Percentiles rank a stretch among this genome's conserved stretches.
Conservation (phyloP, 2,888 invertebrate species). For the Seira ritae region DNA sequence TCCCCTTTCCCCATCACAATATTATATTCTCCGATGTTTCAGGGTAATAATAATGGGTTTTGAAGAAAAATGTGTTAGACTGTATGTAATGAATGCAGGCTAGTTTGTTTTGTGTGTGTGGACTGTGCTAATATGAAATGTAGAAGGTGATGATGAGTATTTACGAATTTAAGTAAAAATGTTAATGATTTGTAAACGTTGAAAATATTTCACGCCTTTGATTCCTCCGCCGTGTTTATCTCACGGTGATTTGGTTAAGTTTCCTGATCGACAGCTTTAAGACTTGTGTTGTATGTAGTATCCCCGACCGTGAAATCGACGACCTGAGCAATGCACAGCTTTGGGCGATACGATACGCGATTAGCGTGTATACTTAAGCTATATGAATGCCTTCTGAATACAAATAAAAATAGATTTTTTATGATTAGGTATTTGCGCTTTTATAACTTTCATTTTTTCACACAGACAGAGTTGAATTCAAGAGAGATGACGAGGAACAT, state of each 20-base stretch:
- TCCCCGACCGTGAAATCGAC: not conserved
- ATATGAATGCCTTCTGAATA: no score
- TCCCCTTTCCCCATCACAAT: no score
- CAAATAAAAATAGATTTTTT: not conserved
- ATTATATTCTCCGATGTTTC: not conserved
- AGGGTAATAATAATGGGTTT: not conserved
- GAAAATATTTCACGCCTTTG: constrained; percentile 44
- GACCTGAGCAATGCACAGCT: not conserved
- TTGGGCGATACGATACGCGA: not conserved
- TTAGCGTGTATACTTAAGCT: no score
- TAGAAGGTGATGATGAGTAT: not conserved
- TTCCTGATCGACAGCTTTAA: not conserved
- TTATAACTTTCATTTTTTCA: constrained; percentile 6
- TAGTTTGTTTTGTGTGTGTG: not conserved
- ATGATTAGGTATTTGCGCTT: not conserved
- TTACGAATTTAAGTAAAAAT: constrained; percentile 32
- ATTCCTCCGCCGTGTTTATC: not conserved
- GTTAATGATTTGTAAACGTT: constrained; percentile 50
- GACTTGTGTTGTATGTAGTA: not conserved
- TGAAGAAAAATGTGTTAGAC: not conserved
- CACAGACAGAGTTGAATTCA: not conserved
- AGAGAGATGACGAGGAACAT: no score
- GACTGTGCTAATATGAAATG: not conserved
- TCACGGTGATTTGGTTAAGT: constrained; percentile 12
- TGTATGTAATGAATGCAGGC: not conserved